Evolutionary conservation across 1,140 invertebrate species (phyloP), one percentile per base, ranked within the genome.

Genomic region (Ips typographus): DNA sequence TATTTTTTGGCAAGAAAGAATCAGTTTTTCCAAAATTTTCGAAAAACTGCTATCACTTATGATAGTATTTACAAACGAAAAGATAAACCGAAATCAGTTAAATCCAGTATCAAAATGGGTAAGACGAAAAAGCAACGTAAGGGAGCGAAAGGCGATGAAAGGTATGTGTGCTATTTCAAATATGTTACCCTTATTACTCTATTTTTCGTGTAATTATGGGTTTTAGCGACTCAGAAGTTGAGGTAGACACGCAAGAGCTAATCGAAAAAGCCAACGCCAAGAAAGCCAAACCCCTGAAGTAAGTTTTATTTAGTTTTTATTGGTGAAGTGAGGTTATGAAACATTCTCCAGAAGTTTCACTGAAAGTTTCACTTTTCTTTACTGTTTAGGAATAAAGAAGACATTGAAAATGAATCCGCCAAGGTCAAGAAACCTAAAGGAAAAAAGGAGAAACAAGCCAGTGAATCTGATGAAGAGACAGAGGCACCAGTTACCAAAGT

Each of bases 71-170:
- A 72, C 56, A 62, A 70, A 66, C 64, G 69, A 72, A 41, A 36
- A 37, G 36, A 51, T 49, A 61, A 53, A 42, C 40, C 5, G 39
- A 63, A 73, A 51, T 62, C 62, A 71, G 58, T 63, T 69, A 66
- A 62, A 68, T 7, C 40, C 52, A 6, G 51, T 52, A 78, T 79
- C 78, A 78, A 81, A 80, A 90, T 90, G 88, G 88, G 86, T 72
- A 90, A 89, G 81, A 83, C 86, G 71, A 90, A 89, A 83, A 89
- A 89, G 78, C 85, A 84, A 71, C 88, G 87, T 77, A 88, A 88
- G 79, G 82, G 83, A 74, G 84, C 81, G 73, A 85, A 85, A 72
- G 85, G 85, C 55, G 86, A 88, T 51, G 87, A 89, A 71, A 83
- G 86, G 87, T 89, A 82, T 73, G 53, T 37, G 38, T 3, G 60